Base-by-base conservation (phyloP, 1,140 invertebrate genomes). In the Platorchestia sp. region DNA sequence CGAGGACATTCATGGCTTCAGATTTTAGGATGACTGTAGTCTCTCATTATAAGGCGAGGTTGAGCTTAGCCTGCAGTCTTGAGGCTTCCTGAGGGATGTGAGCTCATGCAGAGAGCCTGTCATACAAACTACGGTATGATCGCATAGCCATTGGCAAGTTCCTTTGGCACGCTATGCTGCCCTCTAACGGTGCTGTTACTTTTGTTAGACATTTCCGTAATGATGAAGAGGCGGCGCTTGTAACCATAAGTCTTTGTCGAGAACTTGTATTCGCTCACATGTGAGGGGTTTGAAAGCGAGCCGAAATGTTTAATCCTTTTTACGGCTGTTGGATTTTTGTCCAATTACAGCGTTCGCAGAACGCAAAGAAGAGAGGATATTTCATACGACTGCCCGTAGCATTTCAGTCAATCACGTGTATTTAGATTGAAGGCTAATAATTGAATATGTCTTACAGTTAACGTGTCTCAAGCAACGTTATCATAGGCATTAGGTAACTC, bases 91-190 rank as follows among this genome's bases (percentile, higher is more conserved):
- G 87, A 89, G 41, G 41, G 87, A 89, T 44, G 43, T 89, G 41
- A 42, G 87, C 43, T 89, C 87, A 89, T 41, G 87, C 87, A 89
- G 43, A 89, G n/a, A 89, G 43, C 87, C 87, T 89, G 87, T 44
- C 41, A 89, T 89, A 44, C 87, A 42, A 89, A 89, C 41, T 16
- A 16, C 36, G 53, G 14, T 75, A 89, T 42, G 41, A 89, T 89
- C 87, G n/a, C 59, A 75, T 75, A 89, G 27, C n/a, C 87, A 42
- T 89, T 42, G 87, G 43, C 87, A 44, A 42, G 41, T 42, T 89
- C 5, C 87, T 89, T 43, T 44, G 87, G 87, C 87, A 89, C 87
- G 87, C 87, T 44, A 89, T 89, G n/a, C 87, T 89, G 87, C 43
- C n/a, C 27, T 89, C 87, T 44, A 75, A 75, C 59, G 59, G 59